Evolutionary conservation across 2,797 vertebrate species (phyloP).

Genomic region (Acomys russatus): DNA sequence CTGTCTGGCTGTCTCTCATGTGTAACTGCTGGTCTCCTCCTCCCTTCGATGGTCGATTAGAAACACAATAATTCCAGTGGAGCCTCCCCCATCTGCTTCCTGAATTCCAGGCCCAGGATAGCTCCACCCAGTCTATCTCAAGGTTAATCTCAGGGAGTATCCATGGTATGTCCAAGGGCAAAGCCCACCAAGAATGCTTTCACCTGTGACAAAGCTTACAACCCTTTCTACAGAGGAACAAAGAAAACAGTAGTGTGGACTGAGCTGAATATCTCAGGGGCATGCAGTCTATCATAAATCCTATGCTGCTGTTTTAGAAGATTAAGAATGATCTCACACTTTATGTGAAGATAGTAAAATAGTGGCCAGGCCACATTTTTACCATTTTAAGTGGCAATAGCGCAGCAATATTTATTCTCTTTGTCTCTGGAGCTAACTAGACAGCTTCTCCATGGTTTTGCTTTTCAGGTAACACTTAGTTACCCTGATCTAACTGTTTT

Average conservation of each 20-base stretch:
- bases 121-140: too few species aligned
- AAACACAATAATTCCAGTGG: too few species aligned
- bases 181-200: too few species aligned
- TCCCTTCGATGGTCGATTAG: too few species aligned
- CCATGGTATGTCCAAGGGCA: too few species aligned
- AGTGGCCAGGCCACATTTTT: constrained; percentile 43
- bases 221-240: not conserved
- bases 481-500: not conserved
- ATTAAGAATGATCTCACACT: not conserved
- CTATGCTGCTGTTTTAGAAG: not conserved
- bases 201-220: too few species aligned
- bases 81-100: too few species aligned
- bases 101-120: too few species aligned
- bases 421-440: constrained; percentile 39
- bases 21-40: too few species aligned
- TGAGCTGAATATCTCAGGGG: not conserved
- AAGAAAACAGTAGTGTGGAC: not conserved
- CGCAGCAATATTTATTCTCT: constrained; percentile 10
- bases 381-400: not conserved
- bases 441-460: not conserved
- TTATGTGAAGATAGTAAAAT: not conserved
- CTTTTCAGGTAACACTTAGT: not conserved
- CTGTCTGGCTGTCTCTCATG: too few species aligned
- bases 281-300: not conserved
- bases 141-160: too few species aligned